phyloP scores from a whole-genome alignment of 37 sponge, comb jelly and placozoan species.

The Petrosia ficiformis region DNA sequence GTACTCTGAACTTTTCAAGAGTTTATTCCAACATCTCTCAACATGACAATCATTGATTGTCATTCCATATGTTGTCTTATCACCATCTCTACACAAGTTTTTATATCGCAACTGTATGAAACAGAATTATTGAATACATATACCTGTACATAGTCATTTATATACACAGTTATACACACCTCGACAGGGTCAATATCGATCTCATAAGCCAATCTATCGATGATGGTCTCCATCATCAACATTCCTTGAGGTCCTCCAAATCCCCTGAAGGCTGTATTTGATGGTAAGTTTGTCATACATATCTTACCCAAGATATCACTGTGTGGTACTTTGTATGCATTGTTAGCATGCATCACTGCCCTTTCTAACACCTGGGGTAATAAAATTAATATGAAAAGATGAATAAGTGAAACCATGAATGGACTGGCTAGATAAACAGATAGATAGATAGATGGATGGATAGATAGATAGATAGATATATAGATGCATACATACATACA shows the following conservation, averaged over 20 bases:
- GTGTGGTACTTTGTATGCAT: conserved; percentile 74
- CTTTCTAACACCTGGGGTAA: conserved; percentile 53
- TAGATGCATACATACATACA: too few relatives aligned
- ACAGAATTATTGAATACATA: too few relatives aligned
- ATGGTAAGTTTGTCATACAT: conserved; percentile 77
- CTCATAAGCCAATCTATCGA: conserved; percentile 41
- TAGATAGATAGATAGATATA: too few relatives aligned
- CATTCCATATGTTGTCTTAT: conserved; percentile 52
- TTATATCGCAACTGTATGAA: conserved; percentile 38
- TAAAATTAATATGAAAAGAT: conserved; percentile 1
- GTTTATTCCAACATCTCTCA: conserved; percentile 63
- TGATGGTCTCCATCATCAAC: conserved; percentile 58
- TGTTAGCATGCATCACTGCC: conserved; percentile 60
- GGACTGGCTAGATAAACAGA: too few relatives aligned
- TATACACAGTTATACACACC: conserved; percentile 19
- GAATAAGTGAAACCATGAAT: not conserved
- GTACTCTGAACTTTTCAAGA: conserved; percentile 37
- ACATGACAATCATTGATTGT: conserved; percentile 42
- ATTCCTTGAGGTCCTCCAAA: conserved; percentile 90
- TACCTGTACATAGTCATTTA: too few relatives aligned
- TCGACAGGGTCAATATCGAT: conserved; percentile 30
- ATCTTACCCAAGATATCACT: conserved; percentile 18
- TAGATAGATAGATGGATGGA: too few relatives aligned
- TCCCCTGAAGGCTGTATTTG: conserved; percentile 88
- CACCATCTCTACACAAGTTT: conserved; percentile 68